phyloP scores from a whole-genome alignment of 2,888 invertebrate genomes.

The Nymphalis polychloros region DNA sequence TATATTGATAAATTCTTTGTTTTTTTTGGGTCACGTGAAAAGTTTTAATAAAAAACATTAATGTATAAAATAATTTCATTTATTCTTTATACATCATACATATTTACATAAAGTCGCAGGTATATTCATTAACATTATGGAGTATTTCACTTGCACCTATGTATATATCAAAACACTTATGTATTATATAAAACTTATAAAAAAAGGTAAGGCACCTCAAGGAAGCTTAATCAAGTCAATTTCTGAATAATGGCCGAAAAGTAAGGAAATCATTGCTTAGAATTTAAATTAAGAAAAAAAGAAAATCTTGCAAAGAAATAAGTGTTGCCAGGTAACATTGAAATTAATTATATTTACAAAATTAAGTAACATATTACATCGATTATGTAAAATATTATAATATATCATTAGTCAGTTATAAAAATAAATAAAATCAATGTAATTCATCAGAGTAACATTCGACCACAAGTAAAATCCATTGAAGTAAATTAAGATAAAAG shows the following conservation, averaged over 20 bases:
- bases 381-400: neutral
- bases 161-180: slow-evolving; percentile 45
- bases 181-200: slow-evolving; percentile 43
- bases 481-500: slow-evolving; percentile 47
- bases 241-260: slow-evolving; percentile 49
- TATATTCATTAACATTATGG: slow-evolving; percentile 65
- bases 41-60: slow-evolving; percentile 49
- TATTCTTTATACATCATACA: slow-evolving; percentile 70
- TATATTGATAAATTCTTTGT: neutral
- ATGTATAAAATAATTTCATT: slow-evolving; percentile 80
- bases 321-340: slow-evolving; percentile 3
- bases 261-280: neutral
- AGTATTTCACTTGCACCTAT: slow-evolving; percentile 77
- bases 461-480: slow-evolving; percentile 59
- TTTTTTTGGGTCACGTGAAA: neutral
- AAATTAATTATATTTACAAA: slow-evolving; percentile 26
- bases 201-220: slow-evolving; percentile 71
- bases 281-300: slow-evolving; percentile 4
- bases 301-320: slow-evolving; percentile 10
- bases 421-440: neutral
- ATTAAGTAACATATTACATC: neutral
- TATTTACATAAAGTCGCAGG: slow-evolving; percentile 73
- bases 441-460: slow-evolving; percentile 13
- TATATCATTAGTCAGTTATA: neutral
- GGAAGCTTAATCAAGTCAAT: slow-evolving; percentile 59